phyloP scores from a whole-genome alignment of 2,797 vertebrate species.

The Tauraco hartlaubi region DNA sequence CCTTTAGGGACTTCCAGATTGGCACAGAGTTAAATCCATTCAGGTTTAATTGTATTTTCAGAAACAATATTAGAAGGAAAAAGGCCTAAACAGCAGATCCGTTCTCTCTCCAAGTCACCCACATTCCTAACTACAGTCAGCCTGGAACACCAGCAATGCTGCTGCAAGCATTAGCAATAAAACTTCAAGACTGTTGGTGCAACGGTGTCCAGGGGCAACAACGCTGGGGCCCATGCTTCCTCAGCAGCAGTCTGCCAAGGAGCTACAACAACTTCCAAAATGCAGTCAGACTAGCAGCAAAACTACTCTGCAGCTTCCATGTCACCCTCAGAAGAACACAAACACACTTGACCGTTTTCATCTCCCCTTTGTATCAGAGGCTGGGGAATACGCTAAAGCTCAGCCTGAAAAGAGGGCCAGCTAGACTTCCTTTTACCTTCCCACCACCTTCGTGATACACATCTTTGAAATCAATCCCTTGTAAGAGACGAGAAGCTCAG shows the following conservation, averaged over 20 bases:
- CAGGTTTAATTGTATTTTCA: background rate
- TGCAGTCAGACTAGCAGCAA: background rate
- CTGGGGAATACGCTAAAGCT: background rate
- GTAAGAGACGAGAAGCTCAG: background rate
- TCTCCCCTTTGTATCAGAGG: background rate
- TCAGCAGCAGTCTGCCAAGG: background rate
- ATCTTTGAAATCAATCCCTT: background rate
- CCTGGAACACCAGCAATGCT: slow-evolving; percentile 27
- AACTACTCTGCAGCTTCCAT: background rate
- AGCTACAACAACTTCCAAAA: background rate
- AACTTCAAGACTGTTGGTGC: slow-evolving; percentile 45
- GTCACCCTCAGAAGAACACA: background rate
- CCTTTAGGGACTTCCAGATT: background rate
- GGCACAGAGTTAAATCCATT: background rate
- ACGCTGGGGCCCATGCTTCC: background rate
- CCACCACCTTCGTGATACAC: fast-evolving
- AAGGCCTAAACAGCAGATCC: background rate
- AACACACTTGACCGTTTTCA: background rate
- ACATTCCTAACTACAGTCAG: background rate
- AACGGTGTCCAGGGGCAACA: slow-evolving; percentile 63
- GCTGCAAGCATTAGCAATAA: background rate
- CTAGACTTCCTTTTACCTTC: background rate
- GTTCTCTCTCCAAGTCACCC: background rate
- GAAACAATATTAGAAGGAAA: background rate
- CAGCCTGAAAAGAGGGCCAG: background rate